phyloP scores from a whole-genome alignment of 2,888 invertebrate genomes.

The Drosophila buzzatii region DNA sequence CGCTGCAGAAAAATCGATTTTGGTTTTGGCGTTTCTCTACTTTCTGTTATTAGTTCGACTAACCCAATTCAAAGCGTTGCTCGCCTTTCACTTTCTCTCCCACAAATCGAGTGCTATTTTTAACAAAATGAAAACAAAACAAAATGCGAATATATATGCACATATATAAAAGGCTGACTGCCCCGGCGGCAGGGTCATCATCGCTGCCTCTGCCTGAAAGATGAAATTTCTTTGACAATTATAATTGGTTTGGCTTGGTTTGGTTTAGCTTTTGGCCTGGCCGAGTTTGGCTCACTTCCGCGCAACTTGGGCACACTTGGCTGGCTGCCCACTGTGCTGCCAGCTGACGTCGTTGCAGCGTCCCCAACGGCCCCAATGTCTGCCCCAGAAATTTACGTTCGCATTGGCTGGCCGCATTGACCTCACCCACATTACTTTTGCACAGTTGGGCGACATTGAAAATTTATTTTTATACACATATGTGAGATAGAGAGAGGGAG shows the following conservation, averaged over 20 bases:
- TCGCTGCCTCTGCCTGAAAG: constrained; percentile 26
- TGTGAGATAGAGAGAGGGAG: no score
- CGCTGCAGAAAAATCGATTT: constrained; percentile 38
- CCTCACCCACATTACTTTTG: constrained; percentile 71
- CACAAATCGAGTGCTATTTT: constrained; percentile 30
- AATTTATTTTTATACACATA: constrained; percentile 48
- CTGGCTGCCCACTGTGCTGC: constrained; percentile 75
- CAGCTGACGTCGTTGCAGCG: constrained; percentile 57
- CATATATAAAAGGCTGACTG: neutral
- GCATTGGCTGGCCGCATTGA: constrained; percentile 48
- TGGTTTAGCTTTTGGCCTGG: no score
- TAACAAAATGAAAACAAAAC: neutral
- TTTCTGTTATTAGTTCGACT: constrained; percentile 43
- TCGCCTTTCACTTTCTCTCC: constrained; percentile 37
- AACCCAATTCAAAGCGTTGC: constrained; percentile 51
- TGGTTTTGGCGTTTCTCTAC: constrained; percentile 5
- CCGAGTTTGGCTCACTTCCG: constrained; percentile 70
- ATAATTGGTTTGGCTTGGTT: constrained; percentile 41
- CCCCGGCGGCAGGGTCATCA: constrained; percentile 19
- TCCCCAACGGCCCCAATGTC: constrained; percentile 2
- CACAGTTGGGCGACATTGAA: constrained; percentile 60
- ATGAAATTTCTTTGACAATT: constrained; percentile 59
- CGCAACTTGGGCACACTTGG: constrained; percentile 52
- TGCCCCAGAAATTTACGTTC: neutral
- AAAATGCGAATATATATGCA: neutral